Evolutionary conservation across 1,140 invertebrate genomes (phyloP).

Genomic region (Drosophila biarmipes): DNA sequence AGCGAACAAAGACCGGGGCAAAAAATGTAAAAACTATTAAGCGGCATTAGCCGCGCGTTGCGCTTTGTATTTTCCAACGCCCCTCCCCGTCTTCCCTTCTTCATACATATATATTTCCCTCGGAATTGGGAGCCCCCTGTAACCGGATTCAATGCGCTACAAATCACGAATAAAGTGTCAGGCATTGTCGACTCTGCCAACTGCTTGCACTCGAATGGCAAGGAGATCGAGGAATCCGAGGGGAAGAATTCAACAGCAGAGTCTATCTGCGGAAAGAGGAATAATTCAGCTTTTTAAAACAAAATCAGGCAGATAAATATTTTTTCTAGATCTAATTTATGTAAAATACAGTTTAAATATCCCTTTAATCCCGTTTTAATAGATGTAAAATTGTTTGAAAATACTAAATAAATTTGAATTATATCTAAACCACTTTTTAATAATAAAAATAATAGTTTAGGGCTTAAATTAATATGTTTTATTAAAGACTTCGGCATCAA

Average conservation of each 20-base stretch:
- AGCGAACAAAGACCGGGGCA: conserved; percentile 61
- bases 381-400: too few species aligned
- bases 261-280: neutral
- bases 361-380: neutral
- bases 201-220: neutral
- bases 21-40: conserved; percentile 83
- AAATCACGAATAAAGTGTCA: conserved; percentile 26
- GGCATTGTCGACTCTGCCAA: conserved; percentile 28
- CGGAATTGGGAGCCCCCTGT: conserved; percentile 25
- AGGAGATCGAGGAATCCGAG: neutral
- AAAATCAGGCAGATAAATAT: too few species aligned
- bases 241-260: neutral
- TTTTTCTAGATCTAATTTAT: neutral
- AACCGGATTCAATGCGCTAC: conserved; percentile 43
- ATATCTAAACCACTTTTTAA: too few species aligned
- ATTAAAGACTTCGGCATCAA: too few species aligned
- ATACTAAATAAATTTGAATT: too few species aligned
- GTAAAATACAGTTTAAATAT: neutral
- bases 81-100: neutral
- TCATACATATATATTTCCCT: neutral
- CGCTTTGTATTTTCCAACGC: conserved; percentile 67
- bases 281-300: too few species aligned
- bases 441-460: neutral
- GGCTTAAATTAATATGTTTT: too few species aligned
- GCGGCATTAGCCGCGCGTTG: conserved; percentile 77